phyloP scores from a whole-genome alignment of 2,888 invertebrate species.

The Plagiodera versicolora region DNA sequence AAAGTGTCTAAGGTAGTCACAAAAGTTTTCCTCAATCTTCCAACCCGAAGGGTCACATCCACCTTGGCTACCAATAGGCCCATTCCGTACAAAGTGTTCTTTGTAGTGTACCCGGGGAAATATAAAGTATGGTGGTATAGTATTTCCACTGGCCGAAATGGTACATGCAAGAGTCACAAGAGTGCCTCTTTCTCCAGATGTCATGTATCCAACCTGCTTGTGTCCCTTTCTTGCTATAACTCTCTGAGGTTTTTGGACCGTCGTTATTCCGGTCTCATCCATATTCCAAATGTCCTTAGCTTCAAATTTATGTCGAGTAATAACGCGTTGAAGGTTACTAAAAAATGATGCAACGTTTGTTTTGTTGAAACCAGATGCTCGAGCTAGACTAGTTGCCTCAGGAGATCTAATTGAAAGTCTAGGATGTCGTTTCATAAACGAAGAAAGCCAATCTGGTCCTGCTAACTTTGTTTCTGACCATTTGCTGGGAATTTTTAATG shows the following conservation, averaged over 20 bases:
- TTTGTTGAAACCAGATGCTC: slow-evolving; percentile 10
- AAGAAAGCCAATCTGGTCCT: slow-evolving; percentile 10
- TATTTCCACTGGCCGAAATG: slow-evolving; percentile 7
- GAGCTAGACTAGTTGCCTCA: slow-evolving; percentile 3
- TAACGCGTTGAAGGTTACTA: slow-evolving; percentile 9
- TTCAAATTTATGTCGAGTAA: slow-evolving; percentile 8
- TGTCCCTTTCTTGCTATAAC: slow-evolving; percentile 14
- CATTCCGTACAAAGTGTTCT: slow-evolving; percentile 11
- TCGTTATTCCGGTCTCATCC: slow-evolving; percentile 1
- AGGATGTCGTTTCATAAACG: slow-evolving; percentile 6
- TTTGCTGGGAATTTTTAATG: slow-evolving; percentile 6
- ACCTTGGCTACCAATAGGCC: slow-evolving; percentile 7
- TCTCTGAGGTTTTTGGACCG: slow-evolving; percentile 17
- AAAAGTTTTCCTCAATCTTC: slow-evolving; percentile 8
- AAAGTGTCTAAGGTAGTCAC: slow-evolving; percentile 3
- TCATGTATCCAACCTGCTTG: slow-evolving; percentile 7
- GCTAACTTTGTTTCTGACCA: too few relatives aligned
- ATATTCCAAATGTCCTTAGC: slow-evolving; percentile 7
- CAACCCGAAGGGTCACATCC: slow-evolving; percentile 8
- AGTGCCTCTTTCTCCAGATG: slow-evolving; percentile 10
- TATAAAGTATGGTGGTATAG: slow-evolving; percentile 9
- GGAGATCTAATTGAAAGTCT: slow-evolving; percentile 3
- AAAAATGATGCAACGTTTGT: slow-evolving; percentile 12
- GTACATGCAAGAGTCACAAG: slow-evolving; percentile 8
- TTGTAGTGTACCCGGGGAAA: slow-evolving; percentile 6